Base-by-base conservation (phyloP, 2,797 vertebrate genomes). In the Micromesistius poutassou region DNA sequence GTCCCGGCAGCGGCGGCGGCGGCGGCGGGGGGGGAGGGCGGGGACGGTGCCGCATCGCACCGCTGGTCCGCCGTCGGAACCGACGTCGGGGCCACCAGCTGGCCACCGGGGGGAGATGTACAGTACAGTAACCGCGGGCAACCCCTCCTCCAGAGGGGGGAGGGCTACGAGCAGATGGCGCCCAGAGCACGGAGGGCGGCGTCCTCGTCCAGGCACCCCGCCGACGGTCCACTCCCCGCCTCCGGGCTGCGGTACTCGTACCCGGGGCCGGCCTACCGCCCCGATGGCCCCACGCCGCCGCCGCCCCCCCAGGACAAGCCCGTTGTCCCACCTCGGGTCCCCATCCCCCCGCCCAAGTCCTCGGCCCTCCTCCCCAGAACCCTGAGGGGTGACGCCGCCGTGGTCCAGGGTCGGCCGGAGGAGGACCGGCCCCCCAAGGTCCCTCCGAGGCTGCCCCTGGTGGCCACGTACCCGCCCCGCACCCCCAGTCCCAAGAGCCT, bases 401-500 rank as follows among this genome's bases (percentile, higher is more conserved):
- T 88, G 0, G 91, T 94, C 74, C 89, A 94, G 0, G 89, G 86
- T 6, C n/a, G 62, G 2, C 55, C 1, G 0, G 94, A 97, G 6
- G 94, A 95, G 28, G 96, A 97, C 84, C 93, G 94, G 84, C 97
- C 98, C 19, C 98, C 98, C 0, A 96, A 95, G 84, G 94, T 99
- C 1, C 98, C 97, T 0, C 98, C 98, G 0, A 87, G 98, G 77
- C 95, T 97, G 14, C 98, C 98, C 28, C 22, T 98, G 36, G 90
- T 93, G 13, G 96, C 95, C 0, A 87, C 92, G 68, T 94, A 94
- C 83, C 94, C 94, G 28, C 96, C 96, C 1, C 96, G 97, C 42
- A 95, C 96, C 0, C 96, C 96, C 0, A 99, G 97, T 50, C 98
- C 98, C 72, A 99, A 98, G 87, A 96, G 95, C 84, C 94, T 99